Evolutionary conservation across 2,797 vertebrate genomes (phyloP).

Genomic region (Buphagus erythrorhynchus): DNA sequence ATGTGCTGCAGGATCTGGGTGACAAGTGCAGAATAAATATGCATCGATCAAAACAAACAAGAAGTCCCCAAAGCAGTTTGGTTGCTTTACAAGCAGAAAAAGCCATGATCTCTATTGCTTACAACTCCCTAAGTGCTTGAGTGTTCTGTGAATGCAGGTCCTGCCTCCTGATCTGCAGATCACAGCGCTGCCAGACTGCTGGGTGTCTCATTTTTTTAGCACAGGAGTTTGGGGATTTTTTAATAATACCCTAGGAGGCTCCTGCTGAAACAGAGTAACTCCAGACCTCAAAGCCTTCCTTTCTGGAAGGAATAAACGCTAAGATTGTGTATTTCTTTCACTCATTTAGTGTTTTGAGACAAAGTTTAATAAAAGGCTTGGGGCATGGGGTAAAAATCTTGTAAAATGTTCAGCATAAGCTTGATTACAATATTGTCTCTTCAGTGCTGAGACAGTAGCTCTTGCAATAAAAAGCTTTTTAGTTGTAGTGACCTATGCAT

Average conservation of each 20-base stretch:
- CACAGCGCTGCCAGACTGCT: neutral
- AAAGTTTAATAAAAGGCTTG: neutral
- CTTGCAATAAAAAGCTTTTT: neutral
- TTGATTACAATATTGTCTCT: conserved; percentile 37
- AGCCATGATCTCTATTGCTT: neutral
- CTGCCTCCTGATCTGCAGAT: conserved; percentile 1
- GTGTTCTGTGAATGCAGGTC: neutral
- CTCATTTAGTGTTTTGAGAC: neutral
- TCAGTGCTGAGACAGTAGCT: neutral
- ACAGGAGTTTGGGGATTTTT: neutral
- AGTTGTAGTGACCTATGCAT: neutral
- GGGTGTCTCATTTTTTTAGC: neutral
- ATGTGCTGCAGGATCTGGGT: neutral
- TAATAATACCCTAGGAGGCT: neutral
- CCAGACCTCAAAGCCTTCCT: neutral
- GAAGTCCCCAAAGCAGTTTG: neutral
- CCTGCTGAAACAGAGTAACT: neutral
- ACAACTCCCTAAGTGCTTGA: neutral
- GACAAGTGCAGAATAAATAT: conserved; percentile 17
- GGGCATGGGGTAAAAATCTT: neutral
- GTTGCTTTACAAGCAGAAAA: neutral
- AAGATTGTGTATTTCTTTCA: neutral
- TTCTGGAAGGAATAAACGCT: neutral
- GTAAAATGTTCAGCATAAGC: neutral
- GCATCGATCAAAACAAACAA: neutral